Evolutionary conservation across 2,113 vertebrate species (phyloP), one percentile per base, ranked within the genome.

Genomic region (Reinhardtius hippoglossoides): DNA sequence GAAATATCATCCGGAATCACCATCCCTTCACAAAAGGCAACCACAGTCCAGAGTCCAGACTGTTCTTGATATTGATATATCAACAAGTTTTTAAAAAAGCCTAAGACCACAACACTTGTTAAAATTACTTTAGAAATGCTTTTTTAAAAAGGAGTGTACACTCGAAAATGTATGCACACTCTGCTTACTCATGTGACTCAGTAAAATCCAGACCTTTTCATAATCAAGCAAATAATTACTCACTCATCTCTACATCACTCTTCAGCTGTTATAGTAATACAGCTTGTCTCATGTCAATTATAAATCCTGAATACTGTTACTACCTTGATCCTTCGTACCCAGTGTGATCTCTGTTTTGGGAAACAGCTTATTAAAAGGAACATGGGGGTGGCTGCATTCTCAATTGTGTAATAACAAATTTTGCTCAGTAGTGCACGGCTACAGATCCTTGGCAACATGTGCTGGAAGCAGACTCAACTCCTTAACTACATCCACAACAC

Each of bases 391-490:
- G 77, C 55, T 75, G 86, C 78, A 87, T 90, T 87, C 84, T 86
- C 9, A 64, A 91, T 90, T 91, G 87, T 79, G 71, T 90, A 92
- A 92, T 88, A 76, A 83, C 67, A 87, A 14, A 77, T 87, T 88
- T 83, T 74, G 59, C 80, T 85, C 78, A 68, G 74, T 60, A 76
- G 82, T 74, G 78, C 85, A 85, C 78, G 74, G 72, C 70, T 79
- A 85, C 89, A 82, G 80, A 82, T 84, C 76, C 81, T 71, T 80
- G 81, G 88, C 81, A 87, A 89, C 87, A 76, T 82, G 89, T 58
- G 74, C 83, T 67, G 78, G 78, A 87, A 74, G 82, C 78, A 65
- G 72, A 80, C 77, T 87, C 67, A 10, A 72, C 81, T 88, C 69
- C 85, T 81, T 85, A 89, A 87, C 87, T 71, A 84, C 83, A 76